Percentiles rank a stretch among this genome's conserved stretches.
Evolutionary conservation across 2,888 invertebrate species (phyloP).

Genomic region (Sinotaia quadrata): DNA sequence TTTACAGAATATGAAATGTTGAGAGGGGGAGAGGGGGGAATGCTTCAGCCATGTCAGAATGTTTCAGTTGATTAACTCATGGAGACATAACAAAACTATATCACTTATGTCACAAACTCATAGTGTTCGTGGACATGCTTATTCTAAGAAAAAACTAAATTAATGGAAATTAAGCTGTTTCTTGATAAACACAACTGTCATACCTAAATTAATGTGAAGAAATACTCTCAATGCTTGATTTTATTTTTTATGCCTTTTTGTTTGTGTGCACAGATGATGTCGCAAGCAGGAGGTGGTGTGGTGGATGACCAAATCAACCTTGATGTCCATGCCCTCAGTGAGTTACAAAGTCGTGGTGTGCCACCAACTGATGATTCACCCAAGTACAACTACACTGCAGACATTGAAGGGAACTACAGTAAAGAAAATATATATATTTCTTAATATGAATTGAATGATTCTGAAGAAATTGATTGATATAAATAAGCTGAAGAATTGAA

Average conservation of each 20-base stretch:
- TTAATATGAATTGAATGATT: not conserved
- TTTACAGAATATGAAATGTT: no score
- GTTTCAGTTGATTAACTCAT: no score
- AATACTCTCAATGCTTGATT: no score
- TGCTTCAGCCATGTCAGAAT: no score
- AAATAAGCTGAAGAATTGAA: not conserved
- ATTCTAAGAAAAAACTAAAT: no score
- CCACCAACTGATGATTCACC: constrained; percentile 89
- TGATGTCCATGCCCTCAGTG: constrained; percentile 94
- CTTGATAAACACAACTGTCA: no score
- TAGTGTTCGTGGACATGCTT: no score
- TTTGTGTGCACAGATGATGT: constrained; percentile 77
- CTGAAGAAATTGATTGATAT: not conserved
- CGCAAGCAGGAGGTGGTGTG: constrained; percentile 88
- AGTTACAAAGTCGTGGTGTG: constrained; percentile 84
- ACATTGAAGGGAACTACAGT: constrained; percentile 82
- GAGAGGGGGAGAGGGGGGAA: no score
- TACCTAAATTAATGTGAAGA: no score
- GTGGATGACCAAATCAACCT: constrained; percentile 88
- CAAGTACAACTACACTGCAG: constrained; percentile 88
- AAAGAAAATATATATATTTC: not conserved
- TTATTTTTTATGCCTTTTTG: constrained; percentile 9
- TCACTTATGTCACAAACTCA: no score
- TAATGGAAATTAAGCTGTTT: no score
- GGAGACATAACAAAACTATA: no score